Conservation (phyloP, 2,797 vertebrate species). For the Pempheris klunzingeri region DNA sequence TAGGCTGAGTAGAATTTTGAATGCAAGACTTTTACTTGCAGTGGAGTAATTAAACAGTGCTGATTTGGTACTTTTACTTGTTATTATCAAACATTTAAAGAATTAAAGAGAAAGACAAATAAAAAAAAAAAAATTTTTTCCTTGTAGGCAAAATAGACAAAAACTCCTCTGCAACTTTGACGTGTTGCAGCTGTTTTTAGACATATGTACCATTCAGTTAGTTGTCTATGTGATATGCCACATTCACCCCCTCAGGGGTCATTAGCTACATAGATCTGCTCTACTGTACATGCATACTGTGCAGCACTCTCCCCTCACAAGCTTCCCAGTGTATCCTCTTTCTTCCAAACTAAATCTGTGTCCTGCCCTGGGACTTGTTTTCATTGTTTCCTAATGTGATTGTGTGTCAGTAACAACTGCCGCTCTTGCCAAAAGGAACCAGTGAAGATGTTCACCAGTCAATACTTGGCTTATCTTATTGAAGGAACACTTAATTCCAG, state of each 20-base stretch:
- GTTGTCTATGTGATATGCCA: constrained; percentile 1
- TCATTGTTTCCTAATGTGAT: constrained; percentile 51
- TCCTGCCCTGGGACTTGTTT: constrained; percentile 35
- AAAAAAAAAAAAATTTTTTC: too few relatives aligned
- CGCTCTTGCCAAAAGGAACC: constrained; percentile 22
- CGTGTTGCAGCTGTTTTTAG: neutral
- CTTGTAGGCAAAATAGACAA: neutral
- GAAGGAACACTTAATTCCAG: neutral
- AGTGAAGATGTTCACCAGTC: constrained; percentile 4
- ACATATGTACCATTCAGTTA: neutral
- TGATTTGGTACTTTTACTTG: neutral
- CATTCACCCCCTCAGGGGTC: constrained; percentile 23
- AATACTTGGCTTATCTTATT: too few relatives aligned
- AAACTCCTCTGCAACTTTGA: neutral
- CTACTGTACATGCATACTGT: constrained; percentile 31
- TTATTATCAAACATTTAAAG: too few relatives aligned
- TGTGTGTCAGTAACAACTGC: constrained; percentile 44
- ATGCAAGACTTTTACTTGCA: neutral
- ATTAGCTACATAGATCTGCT: constrained; percentile 26
- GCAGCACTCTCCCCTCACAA: constrained; percentile 5
- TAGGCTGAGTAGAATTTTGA: neutral
- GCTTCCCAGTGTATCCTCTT: constrained; percentile 77
- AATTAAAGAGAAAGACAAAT: too few relatives aligned
- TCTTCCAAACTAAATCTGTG: constrained; percentile 47
- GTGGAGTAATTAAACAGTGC: neutral